Evolutionary conservation across 2,113 vertebrate species (phyloP).

Genomic region (Parus major): DNA sequence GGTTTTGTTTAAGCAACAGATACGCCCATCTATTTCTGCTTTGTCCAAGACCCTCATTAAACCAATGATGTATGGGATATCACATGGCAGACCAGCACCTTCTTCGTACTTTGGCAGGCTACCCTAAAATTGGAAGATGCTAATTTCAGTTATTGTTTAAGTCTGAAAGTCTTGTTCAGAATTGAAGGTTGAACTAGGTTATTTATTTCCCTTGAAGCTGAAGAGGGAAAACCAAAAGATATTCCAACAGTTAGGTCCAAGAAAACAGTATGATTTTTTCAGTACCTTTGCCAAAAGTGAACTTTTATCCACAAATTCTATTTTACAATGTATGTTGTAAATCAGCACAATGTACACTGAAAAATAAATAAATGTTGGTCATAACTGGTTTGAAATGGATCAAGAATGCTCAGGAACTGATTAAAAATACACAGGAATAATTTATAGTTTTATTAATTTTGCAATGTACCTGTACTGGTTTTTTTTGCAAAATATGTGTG

Average conservation of each 20-base stretch:
- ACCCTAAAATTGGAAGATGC: not conserved
- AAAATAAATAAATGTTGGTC: not conserved
- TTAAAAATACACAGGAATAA: not conserved
- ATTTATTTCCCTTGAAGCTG: not conserved
- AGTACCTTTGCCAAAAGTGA: not conserved
- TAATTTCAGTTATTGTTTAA: not conserved
- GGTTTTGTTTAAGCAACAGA: not conserved
- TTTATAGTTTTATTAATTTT: not conserved
- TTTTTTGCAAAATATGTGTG: not conserved
- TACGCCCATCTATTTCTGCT: not conserved
- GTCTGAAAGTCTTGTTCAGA: not conserved
- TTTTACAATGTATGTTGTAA: not conserved
- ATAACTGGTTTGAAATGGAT: not conserved
- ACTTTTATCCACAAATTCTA: not conserved
- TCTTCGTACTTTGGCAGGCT: not conserved
- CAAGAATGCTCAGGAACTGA: not conserved
- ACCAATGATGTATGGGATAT: not conserved
- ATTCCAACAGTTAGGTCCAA: not conserved
- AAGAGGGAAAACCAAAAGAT: not conserved
- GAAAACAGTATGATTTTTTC: not conserved
- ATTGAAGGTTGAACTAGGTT: not conserved
- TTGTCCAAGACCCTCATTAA: not conserved
- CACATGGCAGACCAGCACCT: not conserved
- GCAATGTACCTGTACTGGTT: not conserved
- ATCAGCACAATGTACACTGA: not conserved